Evolutionary conservation across 2,113 vertebrate species (phyloP).

Genomic region (Gorsachius goisagi): DNA sequence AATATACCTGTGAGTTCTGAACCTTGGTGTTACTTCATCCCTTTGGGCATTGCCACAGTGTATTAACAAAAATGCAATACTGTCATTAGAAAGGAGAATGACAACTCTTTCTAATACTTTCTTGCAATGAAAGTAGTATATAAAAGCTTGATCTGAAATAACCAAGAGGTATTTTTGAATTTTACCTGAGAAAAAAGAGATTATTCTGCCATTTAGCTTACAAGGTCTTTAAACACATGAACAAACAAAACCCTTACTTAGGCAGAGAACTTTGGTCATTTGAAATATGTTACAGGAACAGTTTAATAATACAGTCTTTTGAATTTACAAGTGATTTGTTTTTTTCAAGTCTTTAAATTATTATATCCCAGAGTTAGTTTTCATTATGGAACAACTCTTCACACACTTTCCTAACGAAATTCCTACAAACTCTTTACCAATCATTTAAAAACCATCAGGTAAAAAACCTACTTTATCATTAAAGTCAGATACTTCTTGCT

Average conservation of each 20-base stretch:
- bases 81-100: not conserved
- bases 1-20: not conserved
- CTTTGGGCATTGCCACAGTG: not conserved
- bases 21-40: not conserved
- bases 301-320: not conserved
- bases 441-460: not conserved
- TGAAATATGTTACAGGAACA: not conserved
- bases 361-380: not conserved
- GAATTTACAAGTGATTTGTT: not conserved
- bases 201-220: not conserved
- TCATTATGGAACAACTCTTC: not conserved
- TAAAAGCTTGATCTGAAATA: not conserved
- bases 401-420: not conserved
- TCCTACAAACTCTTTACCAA: not conserved
- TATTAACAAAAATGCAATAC: not conserved
- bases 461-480: not conserved
- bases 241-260: not conserved
- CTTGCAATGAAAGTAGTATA: not conserved
- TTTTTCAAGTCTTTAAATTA: not conserved
- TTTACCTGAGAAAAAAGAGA: not conserved
- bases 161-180: not conserved
- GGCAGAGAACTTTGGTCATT: not conserved
- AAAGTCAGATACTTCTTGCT: not conserved
- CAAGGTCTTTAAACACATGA: accelerated
- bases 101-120: not conserved